Evolutionary conservation across 2,888 invertebrate genomes (phyloP), one percentile per base, ranked within the genome.

Genomic region (Crocallis elinguaria): DNA sequence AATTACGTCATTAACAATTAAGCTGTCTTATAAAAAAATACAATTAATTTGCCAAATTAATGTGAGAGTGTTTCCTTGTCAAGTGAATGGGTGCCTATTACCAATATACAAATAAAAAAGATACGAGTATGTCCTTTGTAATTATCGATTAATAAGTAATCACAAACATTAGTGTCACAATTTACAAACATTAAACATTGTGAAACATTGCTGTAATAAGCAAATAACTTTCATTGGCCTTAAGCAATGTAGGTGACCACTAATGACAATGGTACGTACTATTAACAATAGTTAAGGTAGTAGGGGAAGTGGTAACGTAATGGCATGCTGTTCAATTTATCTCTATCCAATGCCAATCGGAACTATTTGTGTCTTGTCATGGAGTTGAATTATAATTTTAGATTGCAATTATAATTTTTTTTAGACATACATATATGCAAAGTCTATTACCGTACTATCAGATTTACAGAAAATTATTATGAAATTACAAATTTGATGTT

Each of bases 141-240:
- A 52, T 52, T 41, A 42, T 49, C 42, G 53, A 61, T 64, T 62
- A 62, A 62, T 59, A 45, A 46, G 32, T 50, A 52, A 63, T 58
- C 48, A 57, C 49, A 41, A 16, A 27, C 36, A 62, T 62, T 57
- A 62, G 57, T 56, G 61, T 49, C 55, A 50, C 55, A 60, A 63
- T 56, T 57, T 51, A 53, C 43, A 52, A 58, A 55, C 60, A 62
- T 61, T 64, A 45, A 53, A 66, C 41, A 39, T 67, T 70, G 60
- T 49, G 50, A 62, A 69, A 66, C 53, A 54, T 62, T 50, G 19
- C 46, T 43, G 27, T 49, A 52, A 60, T 53, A 60, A 53, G 55
- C 53, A 61, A 63, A 69, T 65, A 60, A 55, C 59, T 77, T 73
- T 74, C 71, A 51, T 64, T 71, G 66, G 66, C 70, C 73, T 74